Percentiles rank a stretch among this genome's conserved stretches.
Evolutionary conservation across 2,888 invertebrate species (phyloP).

Genomic region (Eucriotettix oculatus): DNA sequence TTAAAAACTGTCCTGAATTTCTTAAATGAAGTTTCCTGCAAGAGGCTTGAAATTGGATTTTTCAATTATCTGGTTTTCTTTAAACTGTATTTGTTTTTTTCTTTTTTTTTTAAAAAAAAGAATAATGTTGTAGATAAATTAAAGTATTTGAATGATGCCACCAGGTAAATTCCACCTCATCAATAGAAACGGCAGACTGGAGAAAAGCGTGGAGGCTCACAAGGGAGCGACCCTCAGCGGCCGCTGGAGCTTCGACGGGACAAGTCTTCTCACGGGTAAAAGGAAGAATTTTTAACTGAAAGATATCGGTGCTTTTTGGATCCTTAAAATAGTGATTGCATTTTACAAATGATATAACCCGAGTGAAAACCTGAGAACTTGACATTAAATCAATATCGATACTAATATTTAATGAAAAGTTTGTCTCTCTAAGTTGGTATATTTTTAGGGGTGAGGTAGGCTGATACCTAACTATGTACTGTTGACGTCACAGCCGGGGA

Average conservation of each 20-base stretch:
- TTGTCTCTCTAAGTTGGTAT: neutral
- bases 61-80: too few species aligned
- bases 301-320: neutral
- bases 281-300: too few species aligned
- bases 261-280: conserved; percentile 76
- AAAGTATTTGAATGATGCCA: conserved; percentile 6
- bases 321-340: neutral
- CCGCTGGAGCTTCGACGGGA: conserved; percentile 90
- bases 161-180: conserved; percentile 70
- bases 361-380: too few species aligned
- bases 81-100: too few species aligned
- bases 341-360: too few species aligned
- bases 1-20: too few species aligned
- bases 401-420: neutral
- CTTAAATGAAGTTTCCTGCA: too few species aligned
- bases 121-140: neutral
- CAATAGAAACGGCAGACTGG: conserved; percentile 76
- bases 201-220: conserved; percentile 86
- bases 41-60: too few species aligned
- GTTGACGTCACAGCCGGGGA: conserved; percentile 56
- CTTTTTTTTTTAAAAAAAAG: neutral
- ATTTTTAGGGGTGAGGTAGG: neutral
- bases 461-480: neutral
- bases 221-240: conserved; percentile 76
- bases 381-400: too few species aligned